phyloP scores from a whole-genome alignment of 2,797 vertebrate genomes.

The Notamacropus eugenii region DNA sequence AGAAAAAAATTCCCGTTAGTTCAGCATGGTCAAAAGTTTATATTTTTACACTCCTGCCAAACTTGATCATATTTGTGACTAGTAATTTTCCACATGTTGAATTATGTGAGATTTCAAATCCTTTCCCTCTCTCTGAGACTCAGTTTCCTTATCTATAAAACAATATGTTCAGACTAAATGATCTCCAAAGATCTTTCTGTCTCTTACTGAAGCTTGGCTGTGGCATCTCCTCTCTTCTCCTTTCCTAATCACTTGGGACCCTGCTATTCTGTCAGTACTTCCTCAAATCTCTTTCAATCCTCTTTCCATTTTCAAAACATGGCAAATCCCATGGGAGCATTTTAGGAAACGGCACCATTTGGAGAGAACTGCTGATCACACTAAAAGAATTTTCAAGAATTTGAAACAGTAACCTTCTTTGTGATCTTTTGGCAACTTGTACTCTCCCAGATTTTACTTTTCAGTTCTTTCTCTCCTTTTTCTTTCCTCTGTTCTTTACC shows the following conservation, averaged over 20 bases:
- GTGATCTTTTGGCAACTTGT: not conserved
- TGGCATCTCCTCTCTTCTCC: not conserved
- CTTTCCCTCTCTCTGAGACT: not conserved
- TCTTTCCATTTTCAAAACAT: not conserved
- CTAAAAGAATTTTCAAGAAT: not conserved
- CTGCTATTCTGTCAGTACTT: not conserved
- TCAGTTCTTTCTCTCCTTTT: not conserved
- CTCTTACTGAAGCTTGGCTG: not conserved
- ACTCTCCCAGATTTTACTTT: not conserved
- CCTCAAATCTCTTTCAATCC: not conserved
- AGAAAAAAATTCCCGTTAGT: not conserved
- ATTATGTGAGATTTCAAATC: not conserved
- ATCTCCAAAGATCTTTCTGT: not conserved
- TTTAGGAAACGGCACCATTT: not conserved
- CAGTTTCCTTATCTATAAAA: not conserved
- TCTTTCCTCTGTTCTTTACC: not conserved
- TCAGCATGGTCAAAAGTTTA: not conserved
- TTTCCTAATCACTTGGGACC: not conserved
- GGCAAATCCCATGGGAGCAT: not conserved
- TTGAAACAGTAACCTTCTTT: not conserved
- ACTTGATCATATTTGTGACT: not conserved
- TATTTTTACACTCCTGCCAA: not conserved
- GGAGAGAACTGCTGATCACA: not conserved
- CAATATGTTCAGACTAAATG: not conserved
- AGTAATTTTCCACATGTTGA: not conserved